Conservation (phyloP, 1,140 invertebrate genomes). For the Hestina assimilis region DNA sequence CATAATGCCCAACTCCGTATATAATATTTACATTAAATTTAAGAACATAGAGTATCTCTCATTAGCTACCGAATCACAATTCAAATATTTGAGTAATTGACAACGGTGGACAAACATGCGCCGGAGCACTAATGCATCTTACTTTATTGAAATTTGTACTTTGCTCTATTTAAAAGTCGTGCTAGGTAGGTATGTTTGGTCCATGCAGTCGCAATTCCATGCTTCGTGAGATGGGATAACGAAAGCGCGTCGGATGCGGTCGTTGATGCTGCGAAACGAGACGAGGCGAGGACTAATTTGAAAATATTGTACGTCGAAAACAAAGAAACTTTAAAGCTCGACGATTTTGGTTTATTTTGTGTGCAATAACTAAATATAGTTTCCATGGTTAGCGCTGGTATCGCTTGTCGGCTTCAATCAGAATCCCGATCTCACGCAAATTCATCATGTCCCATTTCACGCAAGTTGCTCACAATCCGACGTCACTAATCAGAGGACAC, state of each 20-base stretch:
- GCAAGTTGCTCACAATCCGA: constrained; percentile 50
- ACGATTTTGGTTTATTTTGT: constrained; percentile 12
- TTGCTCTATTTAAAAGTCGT: constrained; percentile 70
- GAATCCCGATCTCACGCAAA: constrained; percentile 38
- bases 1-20: constrained; percentile 76
- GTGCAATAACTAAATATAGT: constrained; percentile 8
- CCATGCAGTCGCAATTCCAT: constrained; percentile 62
- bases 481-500: constrained; percentile 54
- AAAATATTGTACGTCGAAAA: constrained; percentile 3
- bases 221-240: constrained; percentile 21
- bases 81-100: constrained; percentile 77
- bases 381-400: constrained; percentile 5
- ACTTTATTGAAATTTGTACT: constrained; percentile 76
- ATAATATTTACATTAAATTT: constrained; percentile 76
- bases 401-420: constrained; percentile 28
- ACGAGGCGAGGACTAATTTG: background rate
- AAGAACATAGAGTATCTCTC: constrained; percentile 76
- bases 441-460: constrained; percentile 39
- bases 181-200: constrained; percentile 73
- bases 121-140: constrained; percentile 71
- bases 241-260: background rate
- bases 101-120: constrained; percentile 76
- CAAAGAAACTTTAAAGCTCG: constrained; percentile 17
- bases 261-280: background rate
- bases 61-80: constrained; percentile 78